These are phyloP conservation scores for Hirtodrosophila trivittata DNA, from an alignment of 2,888 invertebrate species.

Conservation along the genomic window DNA sequence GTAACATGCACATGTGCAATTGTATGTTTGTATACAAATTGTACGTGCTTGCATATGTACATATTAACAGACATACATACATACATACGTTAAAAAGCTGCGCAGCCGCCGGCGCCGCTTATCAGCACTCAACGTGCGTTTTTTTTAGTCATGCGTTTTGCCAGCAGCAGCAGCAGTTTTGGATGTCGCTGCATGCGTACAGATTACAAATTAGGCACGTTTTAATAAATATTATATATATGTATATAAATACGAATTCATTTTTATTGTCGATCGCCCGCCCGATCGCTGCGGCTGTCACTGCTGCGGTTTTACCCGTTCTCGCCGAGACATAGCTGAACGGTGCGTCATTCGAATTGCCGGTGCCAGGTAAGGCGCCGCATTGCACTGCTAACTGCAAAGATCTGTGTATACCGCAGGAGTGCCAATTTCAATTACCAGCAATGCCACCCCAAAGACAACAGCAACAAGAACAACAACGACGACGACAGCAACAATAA, in stretches of 20 bases:
- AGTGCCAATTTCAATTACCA: constrained; percentile 45
- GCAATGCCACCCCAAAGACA: constrained; percentile 20
- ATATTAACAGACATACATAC: not conserved
- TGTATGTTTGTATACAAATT: no score
- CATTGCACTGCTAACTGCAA: constrained; percentile 9
- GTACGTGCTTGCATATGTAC: no score
- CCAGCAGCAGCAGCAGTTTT: constrained; percentile 21
- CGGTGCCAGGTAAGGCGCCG: constrained; percentile 26
- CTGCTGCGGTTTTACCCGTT: constrained; percentile 26
- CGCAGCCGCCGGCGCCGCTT: constrained; percentile 29
- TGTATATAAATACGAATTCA: constrained; percentile 20
- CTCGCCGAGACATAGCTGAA: constrained; percentile 19
- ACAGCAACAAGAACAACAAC: constrained; percentile 12
- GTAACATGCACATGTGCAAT: no score
- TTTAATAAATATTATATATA: constrained; percentile 48
- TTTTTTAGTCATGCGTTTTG: constrained; percentile 25
- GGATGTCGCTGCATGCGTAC: constrained; percentile 33
- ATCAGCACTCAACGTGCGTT: constrained; percentile 26
- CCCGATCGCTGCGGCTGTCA: constrained; percentile 5
- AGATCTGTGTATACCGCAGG: constrained; percentile 22
- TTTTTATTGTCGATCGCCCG: constrained; percentile 11
- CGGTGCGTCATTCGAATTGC: constrained; percentile 46
- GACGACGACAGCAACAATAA: constrained; percentile 3
- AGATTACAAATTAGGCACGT: constrained; percentile 63
- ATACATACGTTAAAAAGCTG: constrained; percentile 4